Percentiles rank a stretch among this genome's conserved stretches.
Conservation (phyloP, 2,888 invertebrate genomes). For the Ormyrus pomaceus region DNA sequence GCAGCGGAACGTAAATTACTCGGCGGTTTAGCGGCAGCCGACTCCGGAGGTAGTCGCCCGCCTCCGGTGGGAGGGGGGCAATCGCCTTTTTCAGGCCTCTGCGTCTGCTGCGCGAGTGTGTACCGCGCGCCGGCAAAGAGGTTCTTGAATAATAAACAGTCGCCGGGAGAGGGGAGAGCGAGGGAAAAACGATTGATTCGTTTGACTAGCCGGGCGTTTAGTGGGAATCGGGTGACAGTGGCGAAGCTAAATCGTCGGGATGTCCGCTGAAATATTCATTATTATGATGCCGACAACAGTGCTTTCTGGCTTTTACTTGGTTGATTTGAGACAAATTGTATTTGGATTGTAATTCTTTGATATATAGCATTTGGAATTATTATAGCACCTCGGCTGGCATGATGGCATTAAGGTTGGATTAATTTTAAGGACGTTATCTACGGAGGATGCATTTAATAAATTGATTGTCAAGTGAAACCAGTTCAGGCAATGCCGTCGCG, state of each 20-base stretch:
- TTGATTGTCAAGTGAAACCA: too few species aligned
- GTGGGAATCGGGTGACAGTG: constrained; percentile 6
- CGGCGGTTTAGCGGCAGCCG: constrained; percentile 4
- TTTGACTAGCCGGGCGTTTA: constrained; percentile 15
- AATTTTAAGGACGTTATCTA: too few species aligned
- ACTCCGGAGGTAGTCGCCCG: constrained; percentile 13
- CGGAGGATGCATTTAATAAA: too few species aligned
- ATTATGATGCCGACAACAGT: too few species aligned
- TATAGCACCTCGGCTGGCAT: too few species aligned
- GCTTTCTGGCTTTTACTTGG: too few species aligned
- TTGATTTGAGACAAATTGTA: too few species aligned
- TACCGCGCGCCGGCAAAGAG: neutral
- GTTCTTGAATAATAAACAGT: constrained; percentile 48
- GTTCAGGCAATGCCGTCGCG: too few species aligned
- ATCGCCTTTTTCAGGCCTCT: constrained; percentile 42
- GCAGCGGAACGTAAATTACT: constrained; percentile 43
- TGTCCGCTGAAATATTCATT: neutral
- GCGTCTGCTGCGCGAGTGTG: constrained; percentile 3
- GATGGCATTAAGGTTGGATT: too few species aligned
- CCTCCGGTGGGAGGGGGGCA: neutral
- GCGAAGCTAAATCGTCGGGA: neutral
- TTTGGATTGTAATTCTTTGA: too few species aligned
- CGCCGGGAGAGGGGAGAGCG: neutral
- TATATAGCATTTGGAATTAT: too few species aligned
- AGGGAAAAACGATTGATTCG: constrained; percentile 38